Conservation (phyloP, 1,140 invertebrate genomes). For the Ptiloglossa arizonensis region DNA sequence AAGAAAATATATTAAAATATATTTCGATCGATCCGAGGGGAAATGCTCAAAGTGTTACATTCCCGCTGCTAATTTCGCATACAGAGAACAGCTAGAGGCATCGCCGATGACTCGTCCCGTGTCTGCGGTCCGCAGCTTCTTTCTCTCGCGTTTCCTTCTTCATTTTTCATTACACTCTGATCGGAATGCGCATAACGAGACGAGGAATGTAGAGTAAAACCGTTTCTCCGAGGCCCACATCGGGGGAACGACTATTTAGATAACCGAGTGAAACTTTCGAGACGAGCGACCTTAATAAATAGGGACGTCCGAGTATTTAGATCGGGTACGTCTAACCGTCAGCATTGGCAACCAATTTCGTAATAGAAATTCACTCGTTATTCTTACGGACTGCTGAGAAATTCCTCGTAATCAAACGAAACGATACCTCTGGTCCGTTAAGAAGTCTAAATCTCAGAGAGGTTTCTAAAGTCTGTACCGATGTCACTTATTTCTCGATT, state of each 20-base stretch:
- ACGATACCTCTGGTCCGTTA: too few relatives aligned
- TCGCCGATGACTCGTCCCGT: conserved; percentile 8
- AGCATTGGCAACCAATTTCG: background rate
- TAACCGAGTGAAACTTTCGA: conserved; percentile 7
- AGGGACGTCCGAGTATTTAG: background rate
- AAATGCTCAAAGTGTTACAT: conserved; percentile 4
- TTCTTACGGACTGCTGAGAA: background rate
- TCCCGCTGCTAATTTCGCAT: conserved; percentile 4
- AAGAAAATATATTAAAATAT: background rate
- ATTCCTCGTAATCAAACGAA: background rate
- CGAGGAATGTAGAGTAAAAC: conserved; percentile 18
- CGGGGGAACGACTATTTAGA: background rate
- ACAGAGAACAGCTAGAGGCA: background rate
- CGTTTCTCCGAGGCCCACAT: background rate
- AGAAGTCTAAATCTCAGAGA: too few relatives aligned
- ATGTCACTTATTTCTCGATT: too few relatives aligned
- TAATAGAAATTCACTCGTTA: conserved; percentile 4
- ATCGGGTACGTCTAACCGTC: conserved; percentile 2
- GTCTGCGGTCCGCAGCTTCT: background rate
- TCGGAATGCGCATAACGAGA: conserved; percentile 22
- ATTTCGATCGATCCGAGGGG: conserved; percentile 1
- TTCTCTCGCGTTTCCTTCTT: background rate
- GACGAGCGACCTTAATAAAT: conserved; percentile 7
- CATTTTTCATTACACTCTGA: conserved; percentile 3
- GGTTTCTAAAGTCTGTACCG: too few relatives aligned